Conservation (phyloP, 2,113 vertebrate genomes). For the Cochlearius cochlearius region DNA sequence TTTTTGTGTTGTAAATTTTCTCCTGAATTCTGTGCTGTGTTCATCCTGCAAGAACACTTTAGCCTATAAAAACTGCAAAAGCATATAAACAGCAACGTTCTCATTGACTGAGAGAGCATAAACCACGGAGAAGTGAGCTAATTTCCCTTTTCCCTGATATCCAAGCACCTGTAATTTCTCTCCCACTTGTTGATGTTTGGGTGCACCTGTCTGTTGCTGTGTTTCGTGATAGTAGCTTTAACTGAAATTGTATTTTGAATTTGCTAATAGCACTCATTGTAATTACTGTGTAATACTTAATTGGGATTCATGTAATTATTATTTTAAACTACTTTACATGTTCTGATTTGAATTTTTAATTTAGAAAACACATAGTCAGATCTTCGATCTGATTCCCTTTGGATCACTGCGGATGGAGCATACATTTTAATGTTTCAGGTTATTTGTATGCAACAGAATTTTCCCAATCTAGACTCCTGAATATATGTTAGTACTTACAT, state of each 20-base stretch:
- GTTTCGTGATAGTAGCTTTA: conserved; percentile 15
- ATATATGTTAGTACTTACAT: neutral
- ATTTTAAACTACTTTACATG: conserved; percentile 69
- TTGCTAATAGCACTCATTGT: conserved; percentile 66
- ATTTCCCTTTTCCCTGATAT: neutral
- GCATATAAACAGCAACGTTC: neutral
- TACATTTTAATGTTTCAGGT: conserved; percentile 31
- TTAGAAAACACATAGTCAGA: conserved; percentile 39
- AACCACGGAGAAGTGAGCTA: neutral
- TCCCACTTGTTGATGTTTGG: neutral
- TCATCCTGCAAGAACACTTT: neutral
- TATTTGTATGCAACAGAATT: neutral
- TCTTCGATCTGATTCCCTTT: conserved; percentile 53
- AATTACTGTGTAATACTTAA: conserved; percentile 68
- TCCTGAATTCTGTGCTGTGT: neutral
- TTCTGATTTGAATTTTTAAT: conserved; percentile 71
- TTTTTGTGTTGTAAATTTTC: neutral
- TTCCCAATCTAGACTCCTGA: neutral
- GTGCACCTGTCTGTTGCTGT: conserved; percentile 38
- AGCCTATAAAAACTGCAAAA: neutral
- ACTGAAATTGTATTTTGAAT: conserved; percentile 39
- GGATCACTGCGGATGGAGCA: neutral
- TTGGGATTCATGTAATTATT: conserved; percentile 74
- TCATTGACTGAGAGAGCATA: neutral
- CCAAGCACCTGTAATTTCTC: neutral